Evolutionary conservation across 92 coral and sea anemone species (phyloP), one percentile per base, ranked within the genome.

Genomic region (Palythoa heliodiscus): DNA sequence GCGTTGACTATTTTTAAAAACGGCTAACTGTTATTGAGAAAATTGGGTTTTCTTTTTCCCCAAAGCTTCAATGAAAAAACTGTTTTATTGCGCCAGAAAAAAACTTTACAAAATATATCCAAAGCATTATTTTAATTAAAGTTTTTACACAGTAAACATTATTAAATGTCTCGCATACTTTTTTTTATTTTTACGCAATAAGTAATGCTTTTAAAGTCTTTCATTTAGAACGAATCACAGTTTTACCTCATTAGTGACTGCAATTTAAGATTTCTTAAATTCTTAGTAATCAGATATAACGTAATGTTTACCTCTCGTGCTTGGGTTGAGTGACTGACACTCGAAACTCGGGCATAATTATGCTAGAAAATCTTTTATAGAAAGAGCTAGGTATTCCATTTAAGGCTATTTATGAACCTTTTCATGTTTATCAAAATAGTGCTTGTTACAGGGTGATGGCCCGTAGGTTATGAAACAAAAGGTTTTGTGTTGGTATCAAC

Each of bases 401-500:
- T n/a, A 19, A 63, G 25, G 69, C 11, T 58, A 58, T 15, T 19
- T 4, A 5, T 73, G 53, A 73, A 73, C 40, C 20, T 24, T 73
- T 43, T 20, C 5, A 39, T 17, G 76, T 29, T 70, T 72, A 15
- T 73, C 13, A 39, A 37, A 3, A 73, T 3, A 5, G 52, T 69
- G 20, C 6, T 47, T 39, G 76, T 11, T 15, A 72, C 52, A 25
- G 76, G 67, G 5, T 63, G 69, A 63, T n/a, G 69, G 69, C 69
- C 69, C 69, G 20, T 15, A 78, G 54, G 73, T 24, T 76, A 24
- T 37, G 47, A 76, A 43, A 72, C n/a, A 76, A 76, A 76, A n/a
- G 69, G 69, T 19, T 63, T 63, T 63, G 69, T 63, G 22, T 63
- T 1, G 69, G 29, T 63, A 63, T 63, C 69, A 63, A 63, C 69